Percentiles rank a stretch among this genome's conserved stretches.
Conservation (phyloP, 92 coral and sea anemone genomes). For the Muricea muricata region DNA sequence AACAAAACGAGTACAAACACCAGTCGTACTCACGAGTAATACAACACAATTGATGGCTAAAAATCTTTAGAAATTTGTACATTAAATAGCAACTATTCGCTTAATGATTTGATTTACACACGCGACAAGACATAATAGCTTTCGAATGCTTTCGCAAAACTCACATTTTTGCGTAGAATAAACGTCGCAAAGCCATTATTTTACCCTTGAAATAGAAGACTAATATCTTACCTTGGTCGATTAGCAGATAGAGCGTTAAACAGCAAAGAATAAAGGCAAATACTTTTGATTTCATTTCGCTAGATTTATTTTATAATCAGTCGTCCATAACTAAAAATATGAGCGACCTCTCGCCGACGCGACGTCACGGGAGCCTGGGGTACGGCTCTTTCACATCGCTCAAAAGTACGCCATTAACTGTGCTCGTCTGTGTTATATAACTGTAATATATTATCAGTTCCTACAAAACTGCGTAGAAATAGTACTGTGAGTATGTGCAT, state of each 20-base stretch:
- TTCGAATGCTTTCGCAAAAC: background rate
- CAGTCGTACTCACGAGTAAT: background rate
- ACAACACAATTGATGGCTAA: background rate
- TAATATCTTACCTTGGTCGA: background rate
- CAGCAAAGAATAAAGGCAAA: background rate
- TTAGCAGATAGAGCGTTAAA: background rate
- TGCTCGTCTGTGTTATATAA: too few relatives aligned
- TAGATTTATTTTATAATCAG: background rate
- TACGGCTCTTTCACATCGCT: background rate
- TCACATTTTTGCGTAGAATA: background rate
- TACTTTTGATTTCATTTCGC: conserved; percentile 3
- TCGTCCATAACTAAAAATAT: background rate
- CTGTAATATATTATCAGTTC: too few relatives aligned
- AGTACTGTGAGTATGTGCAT: too few relatives aligned
- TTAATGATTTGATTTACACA: background rate
- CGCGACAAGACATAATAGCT: background rate
- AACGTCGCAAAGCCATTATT: background rate
- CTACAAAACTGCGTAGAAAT: too few relatives aligned
- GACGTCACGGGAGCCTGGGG: background rate
- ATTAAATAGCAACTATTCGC: background rate
- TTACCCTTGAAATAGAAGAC: background rate
- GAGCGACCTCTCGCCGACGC: background rate
- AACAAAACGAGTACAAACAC: background rate
- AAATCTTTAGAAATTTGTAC: background rate
- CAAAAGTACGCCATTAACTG: background rate